Base-by-base conservation (phyloP, 2,888 invertebrate species). In the Drosophila anomalata region DNA sequence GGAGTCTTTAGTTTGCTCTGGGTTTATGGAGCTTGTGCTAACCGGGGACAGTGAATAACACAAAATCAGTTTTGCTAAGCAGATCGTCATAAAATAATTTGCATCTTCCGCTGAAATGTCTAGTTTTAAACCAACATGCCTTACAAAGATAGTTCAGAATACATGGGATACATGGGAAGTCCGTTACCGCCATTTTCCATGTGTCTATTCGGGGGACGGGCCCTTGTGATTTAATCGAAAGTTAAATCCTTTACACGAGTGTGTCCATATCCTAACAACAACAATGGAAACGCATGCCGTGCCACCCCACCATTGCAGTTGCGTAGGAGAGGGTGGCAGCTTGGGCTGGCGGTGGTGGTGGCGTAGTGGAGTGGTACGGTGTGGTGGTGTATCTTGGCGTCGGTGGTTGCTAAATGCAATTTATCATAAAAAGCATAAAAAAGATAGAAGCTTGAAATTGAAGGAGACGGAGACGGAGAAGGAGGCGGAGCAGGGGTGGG, bases 331-430 rank as follows among this genome's bases (percentile, higher is more conserved):
- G 79, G 80, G 87, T 78, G 82, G 79, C 48, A 62, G 56, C 42
- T 59, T 52, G 48, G 52, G 59, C 60, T 54, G 69, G 50, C 42
- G 61, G 62, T 41, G 54, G 31, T 42, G 41, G 41, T 42, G 41
- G 17, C 41, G 36, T 36, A n/a, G 4, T 33, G 33, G 33, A 33
- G 36, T 36, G 36, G 36, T 51, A 62, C 54, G 62, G 50, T 29
- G 54, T 59, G 68, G 68, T 52, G 73, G 50, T 50, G 52, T 53
- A 44, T 57, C 41, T 70, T 58, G 72, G 80, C 59, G 68, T 78
- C 60, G 87, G 89, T 85, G 88, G 85, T 88, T 76, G 85, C 73
- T 88, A 85, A 87, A 85, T 85, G 85, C 89, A 86, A 86, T 86
- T 86, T 87, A 86, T 86, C 85, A 88, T 88, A 88, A 88, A 82